These are phyloP conservation scores for Azemiops feae DNA, from an alignment of 2,113 vertebrate genomes.

Conservation along the genomic window DNA sequence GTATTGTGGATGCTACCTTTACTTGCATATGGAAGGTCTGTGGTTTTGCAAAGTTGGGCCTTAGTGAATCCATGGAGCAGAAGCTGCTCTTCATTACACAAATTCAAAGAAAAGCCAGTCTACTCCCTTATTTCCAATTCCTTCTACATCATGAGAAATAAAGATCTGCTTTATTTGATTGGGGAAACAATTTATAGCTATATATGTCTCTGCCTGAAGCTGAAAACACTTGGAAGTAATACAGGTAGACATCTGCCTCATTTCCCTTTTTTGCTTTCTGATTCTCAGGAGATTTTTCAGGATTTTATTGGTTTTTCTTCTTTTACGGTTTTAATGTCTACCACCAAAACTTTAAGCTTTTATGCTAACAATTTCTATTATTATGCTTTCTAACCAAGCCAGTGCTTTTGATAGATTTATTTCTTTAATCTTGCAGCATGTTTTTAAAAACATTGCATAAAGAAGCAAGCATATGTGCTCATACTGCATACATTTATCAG, in stretches of 20 bases:
- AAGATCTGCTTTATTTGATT: slow-evolving; percentile 16
- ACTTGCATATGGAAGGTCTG: background rate
- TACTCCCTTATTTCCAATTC: slow-evolving; percentile 7
- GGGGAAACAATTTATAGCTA: slow-evolving; percentile 3
- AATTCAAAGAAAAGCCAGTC: slow-evolving; percentile 14
- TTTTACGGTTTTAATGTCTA: background rate
- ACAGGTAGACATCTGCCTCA: background rate
- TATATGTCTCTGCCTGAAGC: background rate
- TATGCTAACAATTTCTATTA: background rate
- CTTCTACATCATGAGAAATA: slow-evolving; percentile 14
- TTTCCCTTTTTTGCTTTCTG: background rate
- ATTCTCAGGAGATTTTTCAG: background rate
- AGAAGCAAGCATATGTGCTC: background rate
- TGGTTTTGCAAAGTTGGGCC: background rate
- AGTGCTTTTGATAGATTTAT: background rate
- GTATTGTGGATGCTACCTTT: background rate
- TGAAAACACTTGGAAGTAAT: background rate
- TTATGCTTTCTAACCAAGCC: background rate
- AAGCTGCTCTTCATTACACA: background rate
- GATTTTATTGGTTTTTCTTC: slow-evolving; percentile 1
- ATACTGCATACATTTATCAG: background rate
- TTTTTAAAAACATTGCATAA: background rate
- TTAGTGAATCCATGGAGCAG: background rate
- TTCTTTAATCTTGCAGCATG: background rate
- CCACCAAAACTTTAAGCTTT: background rate